These are phyloP conservation scores for Aethes cnicana DNA, from an alignment of 2,888 invertebrate species.

Conservation along the genomic window DNA sequence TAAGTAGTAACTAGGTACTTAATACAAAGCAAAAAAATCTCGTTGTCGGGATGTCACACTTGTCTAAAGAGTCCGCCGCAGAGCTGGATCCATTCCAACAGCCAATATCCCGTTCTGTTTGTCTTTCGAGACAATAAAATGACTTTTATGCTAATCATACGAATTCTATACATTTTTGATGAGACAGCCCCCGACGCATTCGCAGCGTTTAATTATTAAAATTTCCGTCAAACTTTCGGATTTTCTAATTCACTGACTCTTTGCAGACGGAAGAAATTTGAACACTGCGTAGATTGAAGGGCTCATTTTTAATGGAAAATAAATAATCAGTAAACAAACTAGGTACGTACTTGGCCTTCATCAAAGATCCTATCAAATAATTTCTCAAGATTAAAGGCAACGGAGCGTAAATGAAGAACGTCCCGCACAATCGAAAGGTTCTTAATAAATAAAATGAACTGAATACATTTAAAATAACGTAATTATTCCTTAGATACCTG, in stretches of 20 bases:
- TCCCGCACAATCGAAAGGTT: constrained; percentile 11
- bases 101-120: constrained; percentile 81
- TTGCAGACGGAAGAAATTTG: constrained; percentile 41
- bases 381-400: constrained; percentile 17
- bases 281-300: constrained; percentile 4
- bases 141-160: constrained; percentile 82
- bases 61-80: constrained; percentile 47
- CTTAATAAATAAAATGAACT: constrained; percentile 15
- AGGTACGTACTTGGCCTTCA: neutral
- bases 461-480: constrained; percentile 4
- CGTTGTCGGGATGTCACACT: constrained; percentile 14
- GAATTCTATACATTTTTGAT: constrained; percentile 83
- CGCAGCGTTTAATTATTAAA: constrained; percentile 75
- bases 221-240: constrained; percentile 65
- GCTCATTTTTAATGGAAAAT: constrained; percentile 10
- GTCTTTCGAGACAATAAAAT: constrained; percentile 82
- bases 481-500: too few relatives aligned
- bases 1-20: too few relatives aligned
- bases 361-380: constrained; percentile 16
- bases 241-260: constrained; percentile 52
- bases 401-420: constrained; percentile 10
- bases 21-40: neutral
- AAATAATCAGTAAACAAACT: constrained; percentile 13
- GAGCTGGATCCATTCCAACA: constrained; percentile 70
- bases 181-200: constrained; percentile 69